A percentile compares a stretch with the other conserved stretches of the same genome.
phyloP scores from a whole-genome alignment of 2,797 vertebrate genomes.

The Eulemur rubriventer region DNA sequence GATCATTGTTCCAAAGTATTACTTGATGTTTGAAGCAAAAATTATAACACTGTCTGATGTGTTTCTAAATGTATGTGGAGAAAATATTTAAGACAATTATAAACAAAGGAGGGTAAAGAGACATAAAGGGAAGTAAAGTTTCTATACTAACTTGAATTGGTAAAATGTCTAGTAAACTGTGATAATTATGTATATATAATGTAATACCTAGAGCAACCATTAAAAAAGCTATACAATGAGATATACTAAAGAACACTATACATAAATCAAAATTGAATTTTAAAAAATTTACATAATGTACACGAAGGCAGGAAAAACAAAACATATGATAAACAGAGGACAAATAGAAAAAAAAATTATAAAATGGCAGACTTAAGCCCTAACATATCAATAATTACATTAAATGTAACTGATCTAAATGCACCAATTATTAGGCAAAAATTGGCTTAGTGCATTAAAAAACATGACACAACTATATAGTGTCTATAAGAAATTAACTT shows the following conservation, averaged over 20 bases:
- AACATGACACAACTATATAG: background rate
- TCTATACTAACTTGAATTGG: slow-evolving; percentile 11
- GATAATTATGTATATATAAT: slow-evolving; percentile 11
- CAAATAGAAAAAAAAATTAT: slow-evolving; percentile 20
- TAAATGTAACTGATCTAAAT: slow-evolving; percentile 20
- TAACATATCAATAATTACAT: background rate
- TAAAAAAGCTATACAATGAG: background rate
- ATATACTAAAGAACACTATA: background rate
- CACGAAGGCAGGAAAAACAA: background rate
- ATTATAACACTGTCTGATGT: background rate
- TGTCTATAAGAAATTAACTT: slow-evolving; percentile 3
- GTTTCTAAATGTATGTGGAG: slow-evolving; percentile 12
- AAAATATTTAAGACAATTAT: slow-evolving; percentile 44
- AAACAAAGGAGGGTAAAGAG: background rate
- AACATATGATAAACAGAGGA: background rate
- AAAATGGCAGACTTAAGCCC: background rate
- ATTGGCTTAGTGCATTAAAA: background rate
- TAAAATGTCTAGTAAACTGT: slow-evolving; percentile 31
- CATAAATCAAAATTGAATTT: slow-evolving; percentile 41
- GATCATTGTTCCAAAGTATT: background rate
- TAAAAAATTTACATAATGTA: slow-evolving; percentile 10
- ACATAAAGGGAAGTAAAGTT: slow-evolving; percentile 1
- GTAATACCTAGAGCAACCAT: slow-evolving; percentile 28
- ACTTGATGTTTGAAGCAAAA: slow-evolving; percentile 21
- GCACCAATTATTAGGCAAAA: background rate